These are phyloP conservation scores for Portunus trituberculatus DNA, from an alignment of 1,140 invertebrate species.

Conservation along the genomic window DNA sequence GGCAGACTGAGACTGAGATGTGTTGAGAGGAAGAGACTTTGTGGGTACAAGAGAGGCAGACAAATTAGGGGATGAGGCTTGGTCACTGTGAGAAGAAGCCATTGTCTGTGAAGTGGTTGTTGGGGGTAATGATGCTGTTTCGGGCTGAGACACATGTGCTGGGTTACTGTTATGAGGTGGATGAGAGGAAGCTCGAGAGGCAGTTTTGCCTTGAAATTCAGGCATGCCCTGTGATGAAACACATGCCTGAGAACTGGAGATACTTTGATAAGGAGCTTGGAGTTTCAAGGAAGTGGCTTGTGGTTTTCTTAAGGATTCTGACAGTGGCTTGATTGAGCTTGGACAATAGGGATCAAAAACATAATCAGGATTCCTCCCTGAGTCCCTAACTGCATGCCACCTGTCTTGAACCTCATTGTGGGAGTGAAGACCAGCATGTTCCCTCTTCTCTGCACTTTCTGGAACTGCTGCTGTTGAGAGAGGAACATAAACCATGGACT, in stretches of 20 bases:
- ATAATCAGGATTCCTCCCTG: constrained; percentile 56
- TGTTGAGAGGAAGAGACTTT: background rate
- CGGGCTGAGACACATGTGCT: constrained; percentile 40
- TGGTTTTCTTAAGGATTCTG: constrained; percentile 44
- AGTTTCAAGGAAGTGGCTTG: constrained; percentile 18
- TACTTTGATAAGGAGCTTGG: background rate
- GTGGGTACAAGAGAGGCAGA: constrained; percentile 22
- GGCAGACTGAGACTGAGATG: constrained; percentile 61
- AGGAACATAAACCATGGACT: constrained; percentile 67
- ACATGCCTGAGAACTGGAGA: constrained; percentile 43
- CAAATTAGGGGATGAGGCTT: background rate
- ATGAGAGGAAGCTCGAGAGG: constrained; percentile 36
- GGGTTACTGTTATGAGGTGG: constrained; percentile 7
- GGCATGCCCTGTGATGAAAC: constrained; percentile 34
- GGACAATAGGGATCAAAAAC: constrained; percentile 43
- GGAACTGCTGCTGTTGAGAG: constrained; percentile 60
- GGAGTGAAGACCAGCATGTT: constrained; percentile 3
- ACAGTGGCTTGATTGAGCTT: constrained; percentile 3
- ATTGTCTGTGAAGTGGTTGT: constrained; percentile 35
- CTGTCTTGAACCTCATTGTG: constrained; percentile 48
- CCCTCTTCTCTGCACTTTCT: constrained; percentile 60
- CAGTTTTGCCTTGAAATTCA: constrained; percentile 25
- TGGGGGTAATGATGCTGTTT: constrained; percentile 28
- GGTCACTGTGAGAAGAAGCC: constrained; percentile 31
- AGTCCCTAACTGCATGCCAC: constrained; percentile 58